Evolutionary conservation across 2,888 invertebrate genomes (phyloP).

Genomic region (Cybosia mesomella): DNA sequence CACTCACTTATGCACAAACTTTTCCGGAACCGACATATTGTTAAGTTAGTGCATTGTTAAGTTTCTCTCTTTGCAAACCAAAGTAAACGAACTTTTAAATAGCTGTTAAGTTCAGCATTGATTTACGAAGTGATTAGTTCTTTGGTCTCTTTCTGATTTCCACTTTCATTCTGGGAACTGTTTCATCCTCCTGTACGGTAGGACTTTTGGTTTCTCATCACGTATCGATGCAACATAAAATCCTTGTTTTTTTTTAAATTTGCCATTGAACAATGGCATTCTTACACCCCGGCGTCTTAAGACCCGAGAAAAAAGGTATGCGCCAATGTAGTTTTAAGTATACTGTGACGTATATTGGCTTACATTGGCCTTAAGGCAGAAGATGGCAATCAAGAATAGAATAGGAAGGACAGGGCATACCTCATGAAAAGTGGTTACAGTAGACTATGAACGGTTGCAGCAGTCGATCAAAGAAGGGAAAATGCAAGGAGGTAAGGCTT

Average conservation of each 20-base stretch:
- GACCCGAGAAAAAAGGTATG: no score
- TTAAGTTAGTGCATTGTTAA: constrained; percentile 20
- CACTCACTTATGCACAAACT: constrained; percentile 15
- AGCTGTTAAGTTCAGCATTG: constrained; percentile 19
- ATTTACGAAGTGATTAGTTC: constrained; percentile 19
- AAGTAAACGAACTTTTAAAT: constrained; percentile 32
- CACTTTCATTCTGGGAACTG: constrained; percentile 20
- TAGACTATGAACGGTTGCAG: no score
- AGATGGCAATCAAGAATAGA: no score
- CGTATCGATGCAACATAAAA: not conserved
- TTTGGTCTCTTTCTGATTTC: constrained; percentile 4
- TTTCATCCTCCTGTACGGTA: not conserved
- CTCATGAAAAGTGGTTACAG: no score
- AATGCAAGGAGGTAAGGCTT: no score
- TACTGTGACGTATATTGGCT: no score
- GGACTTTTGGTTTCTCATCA: not conserved
- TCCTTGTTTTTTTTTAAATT: not conserved
- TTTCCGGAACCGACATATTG: constrained; percentile 19
- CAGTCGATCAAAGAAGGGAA: no score
- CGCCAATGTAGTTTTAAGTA: no score
- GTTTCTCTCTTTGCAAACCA: constrained; percentile 25
- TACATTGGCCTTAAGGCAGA: no score
- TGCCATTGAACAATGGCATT: no score
- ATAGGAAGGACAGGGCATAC: no score
- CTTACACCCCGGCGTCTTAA: no score